phyloP scores from a whole-genome alignment of 2,113 vertebrate genomes.

The Thomomys bottae region DNA sequence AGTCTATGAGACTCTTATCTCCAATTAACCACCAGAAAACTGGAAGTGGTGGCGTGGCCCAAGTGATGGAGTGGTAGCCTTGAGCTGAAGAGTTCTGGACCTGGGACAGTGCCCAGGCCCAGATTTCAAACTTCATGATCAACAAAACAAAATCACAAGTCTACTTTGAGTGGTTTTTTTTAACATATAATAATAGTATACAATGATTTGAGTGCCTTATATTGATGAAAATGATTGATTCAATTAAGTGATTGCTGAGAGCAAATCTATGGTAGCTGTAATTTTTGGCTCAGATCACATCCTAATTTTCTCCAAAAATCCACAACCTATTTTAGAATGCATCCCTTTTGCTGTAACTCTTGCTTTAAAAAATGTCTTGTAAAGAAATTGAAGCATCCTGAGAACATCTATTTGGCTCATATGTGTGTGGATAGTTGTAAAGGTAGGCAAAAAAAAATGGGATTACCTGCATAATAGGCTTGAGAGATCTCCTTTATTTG shows the following conservation, averaged over 20 bases:
- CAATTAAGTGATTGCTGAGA: slow-evolving; percentile 10
- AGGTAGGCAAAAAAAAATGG: background rate
- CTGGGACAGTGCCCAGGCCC: no score
- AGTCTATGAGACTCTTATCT: no score
- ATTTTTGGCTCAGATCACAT: background rate
- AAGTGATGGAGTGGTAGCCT: no score
- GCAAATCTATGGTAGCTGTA: background rate
- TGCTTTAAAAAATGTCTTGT: slow-evolving; percentile 7
- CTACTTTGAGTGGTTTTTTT: slow-evolving; percentile 22
- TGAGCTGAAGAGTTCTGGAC: no score
- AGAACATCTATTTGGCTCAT: background rate
- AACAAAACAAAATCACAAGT: slow-evolving; percentile 38
- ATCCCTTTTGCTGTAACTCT: background rate
- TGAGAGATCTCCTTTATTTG: slow-evolving; percentile 90
- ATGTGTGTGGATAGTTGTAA: background rate
- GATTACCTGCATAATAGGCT: slow-evolving; percentile 88
- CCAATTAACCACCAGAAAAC: no score
- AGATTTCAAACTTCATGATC: no score
- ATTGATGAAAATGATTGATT: slow-evolving; percentile 47
- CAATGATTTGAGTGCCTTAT: slow-evolving; percentile 4
- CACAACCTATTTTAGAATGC: background rate
- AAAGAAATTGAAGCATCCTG: background rate
- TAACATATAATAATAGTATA: slow-evolving; percentile 23
- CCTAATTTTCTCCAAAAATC: slow-evolving; percentile 2
- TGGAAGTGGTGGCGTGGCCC: no score